Evolutionary conservation across 2,797 vertebrate species (phyloP).

Genomic region (Arctocebus calabarensis): DNA sequence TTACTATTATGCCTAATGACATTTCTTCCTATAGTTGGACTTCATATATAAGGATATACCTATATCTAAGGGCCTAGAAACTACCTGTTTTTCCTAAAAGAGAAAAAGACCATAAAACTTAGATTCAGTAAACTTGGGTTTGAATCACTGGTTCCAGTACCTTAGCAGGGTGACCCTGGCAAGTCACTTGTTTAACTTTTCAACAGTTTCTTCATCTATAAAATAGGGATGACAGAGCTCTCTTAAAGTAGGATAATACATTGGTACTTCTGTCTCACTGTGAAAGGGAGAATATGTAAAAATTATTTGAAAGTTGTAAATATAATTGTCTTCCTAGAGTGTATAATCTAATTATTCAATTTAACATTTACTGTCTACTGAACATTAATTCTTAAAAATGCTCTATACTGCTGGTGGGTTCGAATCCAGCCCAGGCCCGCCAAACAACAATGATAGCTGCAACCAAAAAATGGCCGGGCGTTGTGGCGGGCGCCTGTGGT

Average conservation of each 20-base stretch:
- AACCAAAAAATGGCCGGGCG: too few relatives aligned
- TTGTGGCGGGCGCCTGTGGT: too few relatives aligned
- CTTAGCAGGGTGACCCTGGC: background rate
- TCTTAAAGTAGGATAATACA: background rate
- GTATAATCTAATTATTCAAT: background rate
- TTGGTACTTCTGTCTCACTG: background rate
- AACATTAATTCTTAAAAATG: background rate
- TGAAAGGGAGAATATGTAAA: background rate
- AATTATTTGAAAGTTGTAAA: background rate
- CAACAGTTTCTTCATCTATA: background rate
- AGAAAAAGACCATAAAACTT: constrained; percentile 34
- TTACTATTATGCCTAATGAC: constrained; percentile 40
- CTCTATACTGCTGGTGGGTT: too few relatives aligned
- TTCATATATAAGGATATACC: constrained; percentile 23
- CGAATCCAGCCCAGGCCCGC: too few relatives aligned
- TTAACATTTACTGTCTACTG: constrained; percentile 3
- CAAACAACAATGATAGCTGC: too few relatives aligned
- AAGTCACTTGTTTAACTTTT: background rate
- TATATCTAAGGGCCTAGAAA: background rate
- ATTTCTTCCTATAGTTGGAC: constrained; percentile 33
- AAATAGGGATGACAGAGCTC: background rate
- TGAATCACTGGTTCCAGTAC: background rate
- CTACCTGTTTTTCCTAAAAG: constrained; percentile 39
- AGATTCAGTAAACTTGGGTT: constrained; percentile 49
- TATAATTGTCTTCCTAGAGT: background rate